phyloP scores from a whole-genome alignment of 2,888 invertebrate species.

The Cantharis rufa region DNA sequence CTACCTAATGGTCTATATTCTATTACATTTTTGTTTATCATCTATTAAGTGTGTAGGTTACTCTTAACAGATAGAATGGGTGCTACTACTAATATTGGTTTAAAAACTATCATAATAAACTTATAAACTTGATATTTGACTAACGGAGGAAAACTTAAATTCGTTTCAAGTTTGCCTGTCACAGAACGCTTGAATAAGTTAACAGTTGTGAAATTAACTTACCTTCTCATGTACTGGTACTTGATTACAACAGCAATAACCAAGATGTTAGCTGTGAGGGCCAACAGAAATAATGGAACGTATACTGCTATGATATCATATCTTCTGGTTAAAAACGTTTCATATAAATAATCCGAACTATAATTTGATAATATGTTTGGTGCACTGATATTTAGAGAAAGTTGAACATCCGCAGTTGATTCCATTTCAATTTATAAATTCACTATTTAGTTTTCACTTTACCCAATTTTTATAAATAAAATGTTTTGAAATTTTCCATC shows the following conservation, averaged over 20 bases:
- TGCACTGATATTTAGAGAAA: background rate
- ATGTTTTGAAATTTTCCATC: background rate
- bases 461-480: background rate
- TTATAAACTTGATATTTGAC: background rate
- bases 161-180: background rate
- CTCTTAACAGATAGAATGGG: background rate
- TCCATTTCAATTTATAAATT: background rate
- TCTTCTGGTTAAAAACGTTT: slow-evolving; percentile 26
- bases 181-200: background rate
- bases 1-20: background rate
- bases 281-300: slow-evolving; percentile 65
- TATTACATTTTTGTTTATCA: background rate
- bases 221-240: slow-evolving; percentile 72
- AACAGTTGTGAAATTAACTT: slow-evolving; percentile 45
- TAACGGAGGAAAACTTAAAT: background rate
- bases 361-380: slow-evolving; percentile 3
- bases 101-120: background rate
- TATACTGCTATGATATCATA: slow-evolving; percentile 64
- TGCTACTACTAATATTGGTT: background rate
- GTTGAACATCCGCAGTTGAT: background rate
- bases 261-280: slow-evolving; percentile 66
- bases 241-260: slow-evolving; percentile 70
- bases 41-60: background rate
- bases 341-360: slow-evolving; percentile 13
- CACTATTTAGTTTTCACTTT: background rate